Evolutionary conservation across 2,113 vertebrate genomes (phyloP).

Genomic region (Pungitius pungitius): DNA sequence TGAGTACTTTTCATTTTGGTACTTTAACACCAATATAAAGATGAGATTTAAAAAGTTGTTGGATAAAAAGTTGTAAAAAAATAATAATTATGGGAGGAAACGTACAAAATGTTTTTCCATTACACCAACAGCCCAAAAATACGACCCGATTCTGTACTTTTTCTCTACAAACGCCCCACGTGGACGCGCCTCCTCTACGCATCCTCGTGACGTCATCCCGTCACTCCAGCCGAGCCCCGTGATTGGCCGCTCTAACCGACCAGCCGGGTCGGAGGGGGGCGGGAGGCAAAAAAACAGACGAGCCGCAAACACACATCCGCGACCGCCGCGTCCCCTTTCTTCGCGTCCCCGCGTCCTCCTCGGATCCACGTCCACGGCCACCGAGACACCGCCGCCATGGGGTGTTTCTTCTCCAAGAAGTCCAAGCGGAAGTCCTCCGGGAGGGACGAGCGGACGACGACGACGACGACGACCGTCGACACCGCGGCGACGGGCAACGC

Average conservation of each 20-base stretch:
- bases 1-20: no score
- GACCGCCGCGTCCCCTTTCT: no score
- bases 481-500: conserved; percentile 64
- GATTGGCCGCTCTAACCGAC: conserved; percentile 63
- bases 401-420: conserved; percentile 85
- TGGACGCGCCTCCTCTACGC: background rate
- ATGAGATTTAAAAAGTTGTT: no score
- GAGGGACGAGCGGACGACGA: conserved; percentile 66
- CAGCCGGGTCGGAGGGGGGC: no score
- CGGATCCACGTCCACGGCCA: background rate
- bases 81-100: no score
- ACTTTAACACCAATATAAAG: no score
- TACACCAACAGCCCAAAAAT: background rate
- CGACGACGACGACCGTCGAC: conserved; percentile 61
- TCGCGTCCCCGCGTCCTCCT: no score
- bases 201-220: background rate
- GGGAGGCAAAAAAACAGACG: background rate
- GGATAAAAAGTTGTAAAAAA: background rate
- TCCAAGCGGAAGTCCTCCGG: conserved; percentile 79
- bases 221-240: background rate
- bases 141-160: background rate
- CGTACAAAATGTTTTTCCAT: background rate
- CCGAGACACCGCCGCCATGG: conserved; percentile 69
- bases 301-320: background rate
- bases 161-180: conserved; percentile 20